phyloP scores from a whole-genome alignment of 2,888 invertebrate species.

The Amphipyra tragopoginis region DNA sequence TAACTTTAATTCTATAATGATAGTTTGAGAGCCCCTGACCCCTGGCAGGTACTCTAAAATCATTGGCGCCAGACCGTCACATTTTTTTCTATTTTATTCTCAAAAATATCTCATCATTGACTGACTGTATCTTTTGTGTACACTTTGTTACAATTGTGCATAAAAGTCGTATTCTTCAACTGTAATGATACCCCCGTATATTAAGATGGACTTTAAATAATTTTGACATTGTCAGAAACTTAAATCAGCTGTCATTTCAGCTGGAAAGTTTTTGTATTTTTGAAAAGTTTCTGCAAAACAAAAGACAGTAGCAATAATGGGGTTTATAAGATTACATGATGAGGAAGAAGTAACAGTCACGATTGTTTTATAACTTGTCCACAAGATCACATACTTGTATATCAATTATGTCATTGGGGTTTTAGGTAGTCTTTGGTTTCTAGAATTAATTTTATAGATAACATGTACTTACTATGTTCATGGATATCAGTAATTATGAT shows the following conservation, averaged over 20 bases:
- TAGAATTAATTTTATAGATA: too few species aligned
- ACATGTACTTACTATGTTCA: too few species aligned
- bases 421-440: too few species aligned
- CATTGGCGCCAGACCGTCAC: constrained; percentile 78
- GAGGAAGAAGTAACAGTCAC: too few species aligned
- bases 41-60: constrained; percentile 68
- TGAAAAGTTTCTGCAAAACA: too few species aligned
- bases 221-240: constrained; percentile 1
- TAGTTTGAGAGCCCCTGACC: constrained; percentile 68
- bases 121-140: constrained; percentile 60
- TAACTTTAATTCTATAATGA: too few species aligned
- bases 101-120: constrained; percentile 59
- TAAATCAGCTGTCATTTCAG: neutral
- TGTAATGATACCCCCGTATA: constrained; percentile 34
- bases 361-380: too few species aligned
- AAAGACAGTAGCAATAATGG: too few species aligned
- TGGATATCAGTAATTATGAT: too few species aligned
- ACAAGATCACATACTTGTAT: too few species aligned
- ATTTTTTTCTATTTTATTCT: constrained; percentile 69
- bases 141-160: constrained; percentile 43
- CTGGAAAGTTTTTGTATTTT: neutral
- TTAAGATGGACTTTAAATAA: neutral
- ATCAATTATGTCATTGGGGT: too few species aligned
- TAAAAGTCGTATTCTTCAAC: constrained; percentile 20
- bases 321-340: too few species aligned